A percentile compares a stretch with the other conserved stretches of the same genome.
phyloP scores from a whole-genome alignment of 2,888 invertebrate genomes.

The Latrodectus elegans region DNA sequence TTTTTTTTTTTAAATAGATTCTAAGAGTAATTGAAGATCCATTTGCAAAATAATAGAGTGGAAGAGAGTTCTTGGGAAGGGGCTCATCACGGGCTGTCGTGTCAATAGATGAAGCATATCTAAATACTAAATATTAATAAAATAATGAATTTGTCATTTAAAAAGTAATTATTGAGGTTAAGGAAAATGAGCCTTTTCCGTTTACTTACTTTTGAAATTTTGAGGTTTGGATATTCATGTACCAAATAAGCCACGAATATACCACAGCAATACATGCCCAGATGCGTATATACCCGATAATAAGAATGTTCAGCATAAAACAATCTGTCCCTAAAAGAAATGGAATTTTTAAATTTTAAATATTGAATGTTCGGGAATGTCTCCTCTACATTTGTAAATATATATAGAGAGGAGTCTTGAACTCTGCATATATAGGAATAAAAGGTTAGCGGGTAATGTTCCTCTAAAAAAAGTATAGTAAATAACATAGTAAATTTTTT shows the following conservation, averaged over 20 bases:
- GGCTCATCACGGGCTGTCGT: not conserved
- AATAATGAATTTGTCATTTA: not conserved
- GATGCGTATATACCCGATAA: conserved; percentile 46
- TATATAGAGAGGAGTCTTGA: not conserved
- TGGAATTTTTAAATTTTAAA: not conserved
- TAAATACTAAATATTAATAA: not conserved
- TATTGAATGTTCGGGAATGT: not conserved
- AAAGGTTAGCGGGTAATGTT: too few relatives aligned
- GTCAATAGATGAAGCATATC: not conserved
- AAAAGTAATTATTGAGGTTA: not conserved
- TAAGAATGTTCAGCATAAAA: conserved; percentile 58
- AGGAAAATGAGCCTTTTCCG: not conserved
- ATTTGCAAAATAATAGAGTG: not conserved
- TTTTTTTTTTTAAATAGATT: too few relatives aligned
- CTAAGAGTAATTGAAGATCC: not conserved
- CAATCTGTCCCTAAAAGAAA: conserved; percentile 24
- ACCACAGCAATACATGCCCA: conserved; percentile 48
- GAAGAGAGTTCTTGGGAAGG: not conserved
- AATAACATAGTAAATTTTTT: too few relatives aligned
- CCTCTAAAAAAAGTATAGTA: too few relatives aligned
- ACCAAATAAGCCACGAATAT: conserved; percentile 41
- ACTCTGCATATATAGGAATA: too few relatives aligned
- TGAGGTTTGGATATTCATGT: conserved; percentile 19
- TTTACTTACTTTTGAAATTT: conserved; percentile 45
- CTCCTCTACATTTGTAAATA: not conserved